Evolutionary conservation across 2,888 invertebrate species (phyloP), one percentile per base, ranked within the genome.

Genomic region (Drosophila diplacantha): DNA sequence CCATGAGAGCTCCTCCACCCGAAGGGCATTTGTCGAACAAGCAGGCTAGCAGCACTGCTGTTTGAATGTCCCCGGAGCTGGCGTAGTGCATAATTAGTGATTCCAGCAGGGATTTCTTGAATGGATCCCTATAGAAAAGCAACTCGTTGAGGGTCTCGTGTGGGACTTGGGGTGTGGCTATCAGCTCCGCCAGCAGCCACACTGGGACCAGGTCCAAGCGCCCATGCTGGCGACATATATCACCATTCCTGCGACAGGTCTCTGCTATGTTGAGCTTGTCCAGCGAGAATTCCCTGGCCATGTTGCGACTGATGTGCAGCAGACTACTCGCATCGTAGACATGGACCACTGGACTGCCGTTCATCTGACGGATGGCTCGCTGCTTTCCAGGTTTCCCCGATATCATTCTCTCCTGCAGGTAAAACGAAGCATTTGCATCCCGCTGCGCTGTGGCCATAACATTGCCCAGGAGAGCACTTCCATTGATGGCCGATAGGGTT

Each of bases 1-100:
- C 77, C 44, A 74, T 69, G 3, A 55, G 57, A 44, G 59, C 72
- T 26, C 61, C 51, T 3, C 72, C 60, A 26, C 63, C 73, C 64
- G 91, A 90, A 39, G 90, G 91, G 75, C 91, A 92, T 58, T 92
- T 91, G 62, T 94, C 93, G 88, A 97, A 96, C 2, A 95, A 93
- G 85, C 97, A 97, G 68, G 95, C 94, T 59, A 98, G 86, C 94
- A 98, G 96, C 2, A 97, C 97, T 5, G 97, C 95, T 88, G 96
- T 98, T 89, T 98, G 98, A 16, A 97, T 90, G 87, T 98, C 97
- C 7, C 93, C 92, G 53, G 93, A 91, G 72, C 91, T 91, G 0
- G 95, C 95, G 86, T 94, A 96, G 87, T 95, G 94, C 46, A 92
- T 90, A 83, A 95, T 95, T 85, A 98, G 89, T 3, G 95, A 93